phyloP scores from a whole-genome alignment of 2,113 vertebrate species.

The Marcusenius ussheri region DNA sequence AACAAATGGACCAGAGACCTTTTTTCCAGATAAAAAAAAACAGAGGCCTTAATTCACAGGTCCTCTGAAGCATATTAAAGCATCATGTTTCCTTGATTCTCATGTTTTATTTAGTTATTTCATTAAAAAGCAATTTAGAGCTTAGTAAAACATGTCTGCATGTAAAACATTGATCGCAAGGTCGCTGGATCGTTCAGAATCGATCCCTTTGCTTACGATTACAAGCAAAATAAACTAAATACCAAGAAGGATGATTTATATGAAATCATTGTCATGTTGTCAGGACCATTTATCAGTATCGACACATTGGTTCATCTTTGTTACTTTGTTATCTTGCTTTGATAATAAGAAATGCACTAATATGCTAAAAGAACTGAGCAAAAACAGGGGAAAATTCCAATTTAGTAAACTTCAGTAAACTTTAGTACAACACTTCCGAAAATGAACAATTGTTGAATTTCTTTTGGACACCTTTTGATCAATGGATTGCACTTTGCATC shows the following conservation, averaged over 20 bases:
- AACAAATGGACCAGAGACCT: conserved; percentile 21
- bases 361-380: not conserved
- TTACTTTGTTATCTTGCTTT: not conserved
- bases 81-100: conserved; percentile 34
- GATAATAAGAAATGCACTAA: not conserved
- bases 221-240: not conserved
- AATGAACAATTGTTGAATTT: not conserved
- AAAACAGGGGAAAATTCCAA: not conserved
- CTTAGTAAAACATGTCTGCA: conserved; percentile 18
- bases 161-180: not conserved
- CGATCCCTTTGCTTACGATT: not conserved
- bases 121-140: conserved; percentile 35
- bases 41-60: conserved; percentile 29
- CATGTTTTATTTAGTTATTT: conserved; percentile 37
- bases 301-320: not conserved
- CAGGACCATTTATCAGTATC: not conserved
- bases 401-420: too few relatives aligned
- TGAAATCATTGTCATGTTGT: not conserved
- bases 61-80: conserved; percentile 29
- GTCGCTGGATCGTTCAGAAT: conserved; percentile 18
- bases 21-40: conserved; percentile 32
- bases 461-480: not conserved
- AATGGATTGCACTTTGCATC: not conserved
- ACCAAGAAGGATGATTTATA: not conserved
- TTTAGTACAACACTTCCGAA: not conserved